Conservation (phyloP, 2,113 vertebrate species). For the Vanacampus margaritifer region DNA sequence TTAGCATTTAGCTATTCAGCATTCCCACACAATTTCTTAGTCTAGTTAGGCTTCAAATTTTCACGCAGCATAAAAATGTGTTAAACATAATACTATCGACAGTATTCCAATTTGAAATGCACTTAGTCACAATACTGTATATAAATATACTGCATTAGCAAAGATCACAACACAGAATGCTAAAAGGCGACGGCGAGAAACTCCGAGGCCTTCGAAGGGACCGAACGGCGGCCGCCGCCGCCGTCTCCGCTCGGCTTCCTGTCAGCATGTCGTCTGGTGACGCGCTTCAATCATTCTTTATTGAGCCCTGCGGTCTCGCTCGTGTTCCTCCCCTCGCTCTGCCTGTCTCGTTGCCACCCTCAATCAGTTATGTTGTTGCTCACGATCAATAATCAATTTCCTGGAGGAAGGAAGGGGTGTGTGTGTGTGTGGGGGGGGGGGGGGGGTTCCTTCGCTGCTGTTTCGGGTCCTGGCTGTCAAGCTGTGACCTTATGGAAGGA, state of each 20-base stretch:
- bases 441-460: not conserved
- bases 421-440: not conserved
- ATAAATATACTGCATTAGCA: not conserved
- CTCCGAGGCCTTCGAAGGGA: not conserved
- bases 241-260: constrained; percentile 35
- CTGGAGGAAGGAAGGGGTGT: constrained; percentile 49
- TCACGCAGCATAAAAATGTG: no score
- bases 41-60: no score
- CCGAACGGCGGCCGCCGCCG: constrained; percentile 26
- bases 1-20: no score
- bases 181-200: constrained; percentile 1
- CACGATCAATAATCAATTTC: constrained; percentile 68
- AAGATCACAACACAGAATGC: not conserved
- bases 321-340: constrained; percentile 5
- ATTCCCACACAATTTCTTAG: no score
- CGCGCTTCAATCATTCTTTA: constrained; percentile 57
- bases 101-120: no score
- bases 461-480: constrained; percentile 38
- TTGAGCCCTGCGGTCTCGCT: constrained; percentile 32
- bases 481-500: constrained; percentile 46
- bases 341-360: constrained; percentile 20
- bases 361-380: constrained; percentile 57
- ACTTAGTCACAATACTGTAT: no score
- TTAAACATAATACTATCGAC: no score
- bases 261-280: constrained; percentile 38